Percentiles rank a stretch among this genome's conserved stretches.
Evolutionary conservation across 2,888 invertebrate species (phyloP).

Genomic region (Colostygia pectinataria): DNA sequence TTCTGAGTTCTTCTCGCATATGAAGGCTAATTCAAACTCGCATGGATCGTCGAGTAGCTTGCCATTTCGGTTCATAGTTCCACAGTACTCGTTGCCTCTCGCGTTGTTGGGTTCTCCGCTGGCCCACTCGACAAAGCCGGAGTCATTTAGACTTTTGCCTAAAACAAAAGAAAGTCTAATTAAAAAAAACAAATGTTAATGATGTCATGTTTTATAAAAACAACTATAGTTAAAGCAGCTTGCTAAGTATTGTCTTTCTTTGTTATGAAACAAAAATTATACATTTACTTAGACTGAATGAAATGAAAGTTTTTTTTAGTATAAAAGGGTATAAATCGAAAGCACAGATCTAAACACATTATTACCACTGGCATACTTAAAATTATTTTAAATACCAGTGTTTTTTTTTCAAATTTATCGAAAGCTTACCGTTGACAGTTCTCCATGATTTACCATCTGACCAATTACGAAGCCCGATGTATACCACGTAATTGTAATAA

Average conservation of each 20-base stretch:
- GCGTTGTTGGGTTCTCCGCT: background rate
- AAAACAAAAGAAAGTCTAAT: background rate
- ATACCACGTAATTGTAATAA: background rate
- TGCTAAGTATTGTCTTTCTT: no score
- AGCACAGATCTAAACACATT: no score
- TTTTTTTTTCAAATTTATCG: no score
- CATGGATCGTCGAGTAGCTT: background rate
- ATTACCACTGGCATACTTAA: no score
- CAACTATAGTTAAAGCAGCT: no score
- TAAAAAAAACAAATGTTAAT: no score
- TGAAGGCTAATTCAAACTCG: background rate
- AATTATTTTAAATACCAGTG: no score
- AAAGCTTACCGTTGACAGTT: background rate
- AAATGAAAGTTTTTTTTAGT: no score
- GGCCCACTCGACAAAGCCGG: background rate
- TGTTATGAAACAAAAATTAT: no score
- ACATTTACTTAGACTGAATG: no score
- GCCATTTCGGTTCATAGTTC: background rate
- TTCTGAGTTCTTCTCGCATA: conserved; percentile 5
- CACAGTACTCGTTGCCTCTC: background rate
- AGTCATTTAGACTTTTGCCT: background rate
- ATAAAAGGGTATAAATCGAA: no score
- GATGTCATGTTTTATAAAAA: no score
- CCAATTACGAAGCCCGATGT: conserved; percentile 1
- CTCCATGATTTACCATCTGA: background rate